A percentile compares a stretch with the other conserved stretches of the same genome.
Conservation (phyloP, 2,113 vertebrate genomes). For the Astur gentilis region DNA sequence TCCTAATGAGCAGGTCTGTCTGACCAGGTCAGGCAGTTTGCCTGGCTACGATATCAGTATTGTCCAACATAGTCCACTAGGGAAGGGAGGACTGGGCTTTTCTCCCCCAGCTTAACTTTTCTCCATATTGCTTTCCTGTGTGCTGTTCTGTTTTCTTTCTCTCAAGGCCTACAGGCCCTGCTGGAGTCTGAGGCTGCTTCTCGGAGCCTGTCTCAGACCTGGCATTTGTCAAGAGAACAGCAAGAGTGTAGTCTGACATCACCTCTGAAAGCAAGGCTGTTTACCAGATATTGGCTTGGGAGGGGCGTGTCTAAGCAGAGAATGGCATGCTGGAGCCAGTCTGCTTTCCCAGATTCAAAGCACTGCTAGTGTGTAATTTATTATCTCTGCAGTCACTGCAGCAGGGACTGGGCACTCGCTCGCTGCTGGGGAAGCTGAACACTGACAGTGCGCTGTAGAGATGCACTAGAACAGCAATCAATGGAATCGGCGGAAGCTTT, state of each 20-base stretch:
- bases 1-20: background rate
- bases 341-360: background rate
- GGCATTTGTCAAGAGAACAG: background rate
- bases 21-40: background rate
- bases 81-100: background rate
- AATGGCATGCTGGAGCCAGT: background rate
- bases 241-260: background rate
- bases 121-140: background rate
- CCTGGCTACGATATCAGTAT: background rate
- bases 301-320: background rate
- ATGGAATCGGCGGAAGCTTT: background rate
- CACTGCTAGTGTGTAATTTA: constrained; percentile 9
- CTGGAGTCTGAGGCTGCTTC: background rate
- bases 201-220: background rate
- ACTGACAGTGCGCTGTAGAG: background rate
- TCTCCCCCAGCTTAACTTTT: background rate
- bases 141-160: background rate
- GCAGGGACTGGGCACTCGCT: background rate
- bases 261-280: background rate
- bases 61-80: background rate
- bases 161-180: background rate
- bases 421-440: background rate
- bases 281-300: background rate
- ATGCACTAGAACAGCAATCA: background rate
- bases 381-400: constrained; percentile 38